Evolutionary conservation across 1,140 invertebrate genomes (phyloP).

Genomic region (Drosophila parvula): DNA sequence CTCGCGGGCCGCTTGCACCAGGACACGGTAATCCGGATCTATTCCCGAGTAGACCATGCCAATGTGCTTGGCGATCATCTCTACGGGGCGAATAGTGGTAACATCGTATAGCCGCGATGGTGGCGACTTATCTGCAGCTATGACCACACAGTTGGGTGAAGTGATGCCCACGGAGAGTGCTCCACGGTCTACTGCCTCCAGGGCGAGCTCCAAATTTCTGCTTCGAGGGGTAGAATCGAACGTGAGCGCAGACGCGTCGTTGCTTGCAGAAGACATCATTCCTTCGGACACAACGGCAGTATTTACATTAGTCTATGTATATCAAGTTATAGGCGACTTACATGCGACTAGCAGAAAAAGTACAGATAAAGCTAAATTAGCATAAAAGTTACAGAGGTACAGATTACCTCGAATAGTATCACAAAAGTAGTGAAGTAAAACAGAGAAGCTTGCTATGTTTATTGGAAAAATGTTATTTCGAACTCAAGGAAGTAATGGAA

Average conservation of each 20-base stretch:
- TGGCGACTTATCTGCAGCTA: slow-evolving; percentile 99
- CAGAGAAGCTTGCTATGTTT: too few species aligned
- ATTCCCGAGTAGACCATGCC: slow-evolving; percentile 99
- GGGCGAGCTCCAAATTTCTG: slow-evolving; percentile 28
- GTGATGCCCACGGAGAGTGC: slow-evolving; percentile 99
- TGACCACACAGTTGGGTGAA: slow-evolving; percentile 96
- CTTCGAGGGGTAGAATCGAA: neutral
- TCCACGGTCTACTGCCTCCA: slow-evolving; percentile 89
- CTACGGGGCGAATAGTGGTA: slow-evolving; percentile 97
- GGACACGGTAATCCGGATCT: slow-evolving; percentile 95
- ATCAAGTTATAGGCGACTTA: too few species aligned
- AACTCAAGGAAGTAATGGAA: too few species aligned
- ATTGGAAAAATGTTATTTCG: too few species aligned
- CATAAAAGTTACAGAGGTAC: too few species aligned
- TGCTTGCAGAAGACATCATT: neutral
- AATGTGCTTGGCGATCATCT: slow-evolving; percentile 97
- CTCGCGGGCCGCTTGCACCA: slow-evolving; percentile 97
- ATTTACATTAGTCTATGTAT: too few species aligned
- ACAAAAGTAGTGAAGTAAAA: too few species aligned
- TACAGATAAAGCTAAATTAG: too few species aligned
- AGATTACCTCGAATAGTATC: too few species aligned
- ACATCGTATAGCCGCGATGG: slow-evolving; percentile 98
- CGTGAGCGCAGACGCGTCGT: too few species aligned
- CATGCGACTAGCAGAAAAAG: too few species aligned
- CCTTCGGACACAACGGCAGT: neutral